Percentiles rank a stretch among this genome's conserved stretches.
Evolutionary conservation across 2,797 vertebrate genomes (phyloP).

Genomic region (Sebastes paucispinis): DNA sequence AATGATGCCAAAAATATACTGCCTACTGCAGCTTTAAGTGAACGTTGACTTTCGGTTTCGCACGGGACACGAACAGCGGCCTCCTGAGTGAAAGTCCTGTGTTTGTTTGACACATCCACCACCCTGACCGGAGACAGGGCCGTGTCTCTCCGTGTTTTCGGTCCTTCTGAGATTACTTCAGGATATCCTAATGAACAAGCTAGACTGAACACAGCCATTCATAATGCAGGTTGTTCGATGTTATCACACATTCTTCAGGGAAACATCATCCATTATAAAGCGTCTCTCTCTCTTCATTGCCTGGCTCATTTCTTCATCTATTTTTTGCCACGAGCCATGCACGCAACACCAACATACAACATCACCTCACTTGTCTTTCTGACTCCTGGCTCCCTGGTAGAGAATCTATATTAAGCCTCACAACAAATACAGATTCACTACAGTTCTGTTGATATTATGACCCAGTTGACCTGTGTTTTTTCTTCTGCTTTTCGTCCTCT

Average conservation of each 20-base stretch:
- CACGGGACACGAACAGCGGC: too few species aligned
- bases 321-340: conserved; percentile 19
- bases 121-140: too few species aligned
- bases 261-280: conserved; percentile 33
- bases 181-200: conserved; percentile 12
- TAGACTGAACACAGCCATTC: conserved; percentile 40
- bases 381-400: background rate
- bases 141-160: background rate
- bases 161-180: conserved; percentile 2
- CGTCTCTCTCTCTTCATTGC: conserved; percentile 7
- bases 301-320: conserved; percentile 1
- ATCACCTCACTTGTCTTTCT: conserved; percentile 19
- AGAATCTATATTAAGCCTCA: conserved; percentile 40
- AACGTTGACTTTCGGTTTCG: too few species aligned
- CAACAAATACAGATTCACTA: conserved; percentile 22
- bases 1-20: too few species aligned
- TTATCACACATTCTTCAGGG: conserved; percentile 38
- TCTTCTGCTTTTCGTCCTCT: conserved; percentile 22
- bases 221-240: conserved; percentile 50
- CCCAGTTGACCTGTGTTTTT: conserved; percentile 36
- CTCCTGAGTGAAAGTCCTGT: too few species aligned
- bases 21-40: too few species aligned
- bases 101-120: too few species aligned
- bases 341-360: conserved; percentile 12
- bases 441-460: conserved; percentile 29